Evolutionary conservation across 2,797 vertebrate species (phyloP).

Genomic region (Eupleurogrammus muticus): DNA sequence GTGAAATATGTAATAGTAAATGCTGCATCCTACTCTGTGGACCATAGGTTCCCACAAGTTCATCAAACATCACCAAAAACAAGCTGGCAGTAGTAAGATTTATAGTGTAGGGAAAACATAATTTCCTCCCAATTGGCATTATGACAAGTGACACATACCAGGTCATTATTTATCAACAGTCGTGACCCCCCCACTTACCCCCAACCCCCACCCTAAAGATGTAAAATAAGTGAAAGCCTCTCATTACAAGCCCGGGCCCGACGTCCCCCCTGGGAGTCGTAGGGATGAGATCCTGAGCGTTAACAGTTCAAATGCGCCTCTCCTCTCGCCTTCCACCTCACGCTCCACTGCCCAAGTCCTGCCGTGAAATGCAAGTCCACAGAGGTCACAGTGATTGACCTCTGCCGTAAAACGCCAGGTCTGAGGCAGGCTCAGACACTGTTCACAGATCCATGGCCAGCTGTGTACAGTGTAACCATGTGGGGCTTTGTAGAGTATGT

Average conservation of each 20-base stretch:
- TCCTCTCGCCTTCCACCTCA: constrained; percentile 27
- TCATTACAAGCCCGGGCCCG: constrained; percentile 60
- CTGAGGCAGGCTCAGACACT: constrained; percentile 63
- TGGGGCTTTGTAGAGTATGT: constrained; percentile 35
- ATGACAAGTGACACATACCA: constrained; percentile 31
- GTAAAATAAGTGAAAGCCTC: constrained; percentile 68
- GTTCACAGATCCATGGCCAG: constrained; percentile 48
- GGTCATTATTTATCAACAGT: constrained; percentile 53
- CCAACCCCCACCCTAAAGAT: neutral
- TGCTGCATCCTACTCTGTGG: constrained; percentile 5
- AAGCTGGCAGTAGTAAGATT: constrained; percentile 26
- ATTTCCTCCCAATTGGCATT: constrained; percentile 49
- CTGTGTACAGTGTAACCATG: constrained; percentile 30
- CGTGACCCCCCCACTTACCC: neutral
- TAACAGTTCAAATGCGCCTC: constrained; percentile 50
- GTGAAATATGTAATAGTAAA: constrained; percentile 12
- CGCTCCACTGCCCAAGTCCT: constrained; percentile 53
- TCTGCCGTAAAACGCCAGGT: constrained; percentile 70
- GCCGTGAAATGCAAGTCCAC: constrained; percentile 68
- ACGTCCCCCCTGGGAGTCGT: constrained; percentile 59
- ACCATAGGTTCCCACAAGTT: constrained; percentile 37
- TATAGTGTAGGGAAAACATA: constrained; percentile 41
- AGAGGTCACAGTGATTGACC: constrained; percentile 76
- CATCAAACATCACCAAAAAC: constrained; percentile 36
- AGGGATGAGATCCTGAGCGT: constrained; percentile 66